Conservation (phyloP, 2,113 vertebrate species). For the Crotalus horridus region DNA sequence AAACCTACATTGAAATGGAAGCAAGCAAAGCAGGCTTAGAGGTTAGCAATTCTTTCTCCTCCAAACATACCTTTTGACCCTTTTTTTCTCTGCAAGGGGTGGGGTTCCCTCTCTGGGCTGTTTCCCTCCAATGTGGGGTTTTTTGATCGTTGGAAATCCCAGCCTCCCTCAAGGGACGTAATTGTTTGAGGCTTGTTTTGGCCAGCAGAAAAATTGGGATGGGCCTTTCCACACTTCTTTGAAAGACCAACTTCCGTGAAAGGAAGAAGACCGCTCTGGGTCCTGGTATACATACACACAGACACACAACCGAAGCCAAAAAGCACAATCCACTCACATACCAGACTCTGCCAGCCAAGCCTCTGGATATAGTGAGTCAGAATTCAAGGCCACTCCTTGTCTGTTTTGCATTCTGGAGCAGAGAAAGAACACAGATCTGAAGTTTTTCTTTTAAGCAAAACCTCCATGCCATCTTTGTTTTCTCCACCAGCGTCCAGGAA, state of each 20-base stretch:
- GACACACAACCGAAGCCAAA: neutral
- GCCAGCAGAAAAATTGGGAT: neutral
- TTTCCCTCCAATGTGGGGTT: neutral
- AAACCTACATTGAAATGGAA: neutral
- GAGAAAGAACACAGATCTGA: neutral
- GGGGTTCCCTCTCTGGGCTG: neutral
- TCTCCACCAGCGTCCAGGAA: too few relatives aligned
- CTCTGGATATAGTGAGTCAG: neutral
- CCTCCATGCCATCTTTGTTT: neutral
- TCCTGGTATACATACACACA: slow-evolving; percentile 25
- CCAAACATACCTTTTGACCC: neutral
- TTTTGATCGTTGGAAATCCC: neutral
- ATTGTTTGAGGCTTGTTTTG: neutral
- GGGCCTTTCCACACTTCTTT: slow-evolving; percentile 8
- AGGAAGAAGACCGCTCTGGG: neutral
- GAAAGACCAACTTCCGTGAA: slow-evolving; percentile 34
- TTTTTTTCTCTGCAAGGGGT: neutral
- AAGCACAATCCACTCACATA: slow-evolving; percentile 8
- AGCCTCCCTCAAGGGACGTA: neutral
- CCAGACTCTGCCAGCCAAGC: slow-evolving; percentile 21
- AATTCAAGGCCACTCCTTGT: neutral
- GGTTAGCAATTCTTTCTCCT: neutral
- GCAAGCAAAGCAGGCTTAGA: neutral
- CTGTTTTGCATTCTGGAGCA: neutral
- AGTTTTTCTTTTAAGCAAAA: neutral